These are phyloP conservation scores for Epistrophella euchroma DNA, from an alignment of 2,888 invertebrate species.

Conservation along the genomic window DNA sequence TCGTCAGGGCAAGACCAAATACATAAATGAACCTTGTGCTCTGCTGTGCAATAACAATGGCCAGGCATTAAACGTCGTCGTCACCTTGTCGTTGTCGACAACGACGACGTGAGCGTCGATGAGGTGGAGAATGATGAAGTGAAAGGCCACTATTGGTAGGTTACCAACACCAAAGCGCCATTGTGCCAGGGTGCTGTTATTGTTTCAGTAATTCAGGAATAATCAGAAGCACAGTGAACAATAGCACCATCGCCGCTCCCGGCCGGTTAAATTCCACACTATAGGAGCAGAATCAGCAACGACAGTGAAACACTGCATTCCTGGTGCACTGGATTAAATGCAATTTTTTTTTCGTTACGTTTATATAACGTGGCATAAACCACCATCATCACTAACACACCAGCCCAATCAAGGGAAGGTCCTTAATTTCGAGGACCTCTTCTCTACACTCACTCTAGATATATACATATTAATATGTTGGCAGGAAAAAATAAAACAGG, in stretches of 20 bases:
- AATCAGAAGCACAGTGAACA: slow-evolving; percentile 72
- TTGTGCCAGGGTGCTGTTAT: slow-evolving; percentile 71
- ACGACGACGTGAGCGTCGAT: slow-evolving; percentile 56
- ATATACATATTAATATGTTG: slow-evolving; percentile 49
- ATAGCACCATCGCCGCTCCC: slow-evolving; percentile 31
- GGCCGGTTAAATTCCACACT: slow-evolving; percentile 8
- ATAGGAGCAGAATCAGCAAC: slow-evolving; percentile 29
- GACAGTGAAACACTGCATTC: slow-evolving; percentile 48
- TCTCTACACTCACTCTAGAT: slow-evolving; percentile 59
- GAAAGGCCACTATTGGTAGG: slow-evolving; percentile 59
- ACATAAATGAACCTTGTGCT: slow-evolving; percentile 43
- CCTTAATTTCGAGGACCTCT: slow-evolving; percentile 75
- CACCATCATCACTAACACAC: slow-evolving; percentile 42
- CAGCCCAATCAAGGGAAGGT: slow-evolving; percentile 72
- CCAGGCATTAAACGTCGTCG: slow-evolving; percentile 72
- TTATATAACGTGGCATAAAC: slow-evolving; percentile 18
- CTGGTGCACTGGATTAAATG: slow-evolving; percentile 66
- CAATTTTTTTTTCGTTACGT: slow-evolving; percentile 11
- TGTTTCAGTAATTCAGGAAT: slow-evolving; percentile 76
- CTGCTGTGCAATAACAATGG: slow-evolving; percentile 66
- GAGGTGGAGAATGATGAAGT: slow-evolving; percentile 72
- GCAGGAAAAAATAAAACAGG: slow-evolving; percentile 53
- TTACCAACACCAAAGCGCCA: slow-evolving; percentile 41
- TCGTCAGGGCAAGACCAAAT: slow-evolving; percentile 52
- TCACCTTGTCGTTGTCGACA: slow-evolving; percentile 72